Evolutionary conservation across 2,888 invertebrate genomes (phyloP).

Genomic region (Thecophora atra): DNA sequence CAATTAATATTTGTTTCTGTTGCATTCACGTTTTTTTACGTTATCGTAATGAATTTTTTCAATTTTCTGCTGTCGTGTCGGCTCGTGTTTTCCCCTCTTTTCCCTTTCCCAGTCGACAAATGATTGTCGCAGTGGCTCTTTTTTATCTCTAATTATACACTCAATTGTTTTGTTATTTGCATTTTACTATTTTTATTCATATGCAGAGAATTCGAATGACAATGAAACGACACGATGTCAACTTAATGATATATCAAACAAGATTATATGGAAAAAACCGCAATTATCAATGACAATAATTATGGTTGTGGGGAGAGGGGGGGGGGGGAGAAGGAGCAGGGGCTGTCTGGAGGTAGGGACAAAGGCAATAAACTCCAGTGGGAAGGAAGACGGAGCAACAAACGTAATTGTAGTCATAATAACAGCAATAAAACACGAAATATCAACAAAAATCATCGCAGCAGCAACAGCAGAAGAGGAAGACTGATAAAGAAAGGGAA

Average conservation of each 20-base stretch:
- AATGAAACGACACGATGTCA: constrained; percentile 35
- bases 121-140: background rate
- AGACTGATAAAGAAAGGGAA: too few relatives aligned
- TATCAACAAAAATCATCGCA: background rate
- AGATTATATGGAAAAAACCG: background rate
- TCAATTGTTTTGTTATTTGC: background rate
- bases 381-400: too few relatives aligned
- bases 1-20: background rate
- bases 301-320: background rate
- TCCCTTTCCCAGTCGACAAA: background rate
- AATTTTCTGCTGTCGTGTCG: constrained; percentile 22
- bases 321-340: too few relatives aligned
- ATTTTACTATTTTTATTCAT: constrained; percentile 19
- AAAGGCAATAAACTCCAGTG: too few relatives aligned
- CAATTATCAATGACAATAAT: background rate
- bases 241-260: constrained; percentile 29
- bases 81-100: background rate
- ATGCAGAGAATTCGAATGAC: constrained; percentile 29
- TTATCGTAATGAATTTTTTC: background rate
- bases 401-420: background rate
- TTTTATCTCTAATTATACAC: constrained; percentile 13
- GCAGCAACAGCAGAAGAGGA: background rate
- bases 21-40: background rate
- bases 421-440: background rate
- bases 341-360: too few relatives aligned